Percentiles rank a stretch among this genome's conserved stretches.
Evolutionary conservation across 2,888 invertebrate species (phyloP).

Genomic region (Ganaspis brasiliensis): DNA sequence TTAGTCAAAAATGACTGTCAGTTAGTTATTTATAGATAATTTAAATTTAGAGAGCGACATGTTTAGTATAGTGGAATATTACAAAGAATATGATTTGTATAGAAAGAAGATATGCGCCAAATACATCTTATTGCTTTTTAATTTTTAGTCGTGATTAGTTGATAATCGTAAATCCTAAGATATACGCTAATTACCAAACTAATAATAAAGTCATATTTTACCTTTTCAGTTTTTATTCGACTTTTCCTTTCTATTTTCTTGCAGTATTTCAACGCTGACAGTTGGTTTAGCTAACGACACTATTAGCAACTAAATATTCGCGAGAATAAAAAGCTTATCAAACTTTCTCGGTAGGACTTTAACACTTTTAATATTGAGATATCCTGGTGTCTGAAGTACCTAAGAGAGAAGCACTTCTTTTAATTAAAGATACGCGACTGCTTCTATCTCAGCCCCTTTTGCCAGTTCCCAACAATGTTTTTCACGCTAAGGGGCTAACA

Average conservation of each 20-base stretch:
- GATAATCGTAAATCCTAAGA: too few relatives aligned
- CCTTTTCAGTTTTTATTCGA: conserved; percentile 4
- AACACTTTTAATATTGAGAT: conserved; percentile 67
- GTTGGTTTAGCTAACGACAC: conserved; percentile 24
- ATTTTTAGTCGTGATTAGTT: too few relatives aligned
- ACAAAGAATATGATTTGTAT: too few relatives aligned
- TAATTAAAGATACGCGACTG: conserved; percentile 78
- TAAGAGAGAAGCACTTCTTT: conserved; percentile 64
- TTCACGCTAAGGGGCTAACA: conserved; percentile 67
- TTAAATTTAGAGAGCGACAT: too few relatives aligned
- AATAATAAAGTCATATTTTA: too few relatives aligned
- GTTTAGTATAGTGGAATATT: too few relatives aligned
- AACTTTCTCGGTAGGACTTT: conserved; percentile 58
- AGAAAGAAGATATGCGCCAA: too few relatives aligned
- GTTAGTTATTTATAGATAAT: too few relatives aligned
- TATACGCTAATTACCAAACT: too few relatives aligned
- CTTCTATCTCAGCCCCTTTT: conserved; percentile 69
- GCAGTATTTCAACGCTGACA: background rate
- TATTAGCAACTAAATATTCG: conserved; percentile 38
- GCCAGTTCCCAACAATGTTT: conserved; percentile 51
- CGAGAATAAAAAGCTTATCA: conserved; percentile 54
- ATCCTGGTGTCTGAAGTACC: conserved; percentile 56
- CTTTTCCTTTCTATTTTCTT: background rate
- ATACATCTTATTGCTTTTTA: too few relatives aligned
- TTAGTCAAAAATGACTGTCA: too few relatives aligned